Evolutionary conservation across 2,113 vertebrate species (phyloP).

Genomic region (Ochotona princeps): DNA sequence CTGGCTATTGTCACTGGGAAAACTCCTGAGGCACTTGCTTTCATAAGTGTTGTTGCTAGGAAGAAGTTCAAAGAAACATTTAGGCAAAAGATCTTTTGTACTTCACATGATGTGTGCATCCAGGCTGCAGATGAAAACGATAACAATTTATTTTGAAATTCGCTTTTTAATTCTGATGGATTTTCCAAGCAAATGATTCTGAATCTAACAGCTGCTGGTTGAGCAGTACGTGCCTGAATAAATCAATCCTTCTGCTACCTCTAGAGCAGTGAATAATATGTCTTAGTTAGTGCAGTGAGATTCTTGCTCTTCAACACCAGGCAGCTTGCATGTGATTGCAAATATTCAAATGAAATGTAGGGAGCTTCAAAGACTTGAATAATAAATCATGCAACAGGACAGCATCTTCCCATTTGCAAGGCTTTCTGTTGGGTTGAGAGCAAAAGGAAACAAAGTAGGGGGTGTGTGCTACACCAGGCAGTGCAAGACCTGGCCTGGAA

Average conservation of each 20-base stretch:
- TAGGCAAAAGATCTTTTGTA: conserved; percentile 54
- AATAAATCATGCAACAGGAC: conserved; percentile 49
- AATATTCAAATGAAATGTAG: conserved; percentile 65
- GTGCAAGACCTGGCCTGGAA: not conserved
- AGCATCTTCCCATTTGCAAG: conserved; percentile 3
- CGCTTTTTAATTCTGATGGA: conserved; percentile 79
- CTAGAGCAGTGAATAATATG: conserved; percentile 56
- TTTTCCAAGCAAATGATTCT: conserved; percentile 77
- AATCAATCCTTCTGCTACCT: conserved; percentile 74
- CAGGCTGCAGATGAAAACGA: conserved; percentile 58
- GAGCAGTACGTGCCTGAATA: conserved; percentile 55
- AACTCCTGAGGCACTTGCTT: conserved; percentile 14
- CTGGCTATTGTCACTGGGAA: conserved; percentile 15
- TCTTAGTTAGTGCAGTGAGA: conserved; percentile 72
- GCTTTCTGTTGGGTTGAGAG: conserved; percentile 49
- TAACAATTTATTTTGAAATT: conserved; percentile 76
- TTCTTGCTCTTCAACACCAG: not conserved
- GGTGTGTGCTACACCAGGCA: not conserved
- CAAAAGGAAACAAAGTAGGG: not conserved
- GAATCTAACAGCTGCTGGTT: conserved; percentile 72
- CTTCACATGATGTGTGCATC: conserved; percentile 13
- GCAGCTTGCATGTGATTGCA: conserved; percentile 37
- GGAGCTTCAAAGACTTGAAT: conserved; percentile 35
- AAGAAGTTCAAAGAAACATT: conserved; percentile 51
- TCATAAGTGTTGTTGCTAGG: conserved; percentile 9